Percentiles rank a stretch among this genome's conserved stretches.
These are phyloP conservation scores for Oreochromis niloticus DNA, from an alignment of 2,113 vertebrate species.

Conservation along the genomic window DNA sequence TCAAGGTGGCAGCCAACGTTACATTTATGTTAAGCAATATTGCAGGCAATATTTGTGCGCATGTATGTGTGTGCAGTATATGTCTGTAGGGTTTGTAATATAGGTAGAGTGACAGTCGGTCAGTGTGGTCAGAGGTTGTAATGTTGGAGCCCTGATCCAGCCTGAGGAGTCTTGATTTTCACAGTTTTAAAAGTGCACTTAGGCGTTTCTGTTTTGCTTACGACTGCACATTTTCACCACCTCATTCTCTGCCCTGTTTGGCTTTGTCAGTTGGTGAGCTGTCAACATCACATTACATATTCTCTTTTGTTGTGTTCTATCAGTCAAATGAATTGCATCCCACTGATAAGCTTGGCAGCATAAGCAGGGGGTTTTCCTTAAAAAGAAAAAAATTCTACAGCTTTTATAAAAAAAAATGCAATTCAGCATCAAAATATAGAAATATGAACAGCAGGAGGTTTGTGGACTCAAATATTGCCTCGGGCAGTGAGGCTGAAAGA, in stretches of 20 bases:
- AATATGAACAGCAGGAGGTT: background rate
- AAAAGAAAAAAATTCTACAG: background rate
- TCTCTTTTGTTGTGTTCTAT: slow-evolving; percentile 26
- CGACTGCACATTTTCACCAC: slow-evolving; percentile 18
- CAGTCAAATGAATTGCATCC: background rate
- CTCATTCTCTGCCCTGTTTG: slow-evolving; percentile 11
- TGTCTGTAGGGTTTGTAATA: background rate
- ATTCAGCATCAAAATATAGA: background rate
- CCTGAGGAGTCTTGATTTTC: slow-evolving; percentile 25
- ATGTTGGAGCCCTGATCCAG: background rate
- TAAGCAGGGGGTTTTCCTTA: background rate
- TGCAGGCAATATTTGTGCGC: slow-evolving; percentile 8
- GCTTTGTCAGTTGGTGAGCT: slow-evolving; percentile 1
- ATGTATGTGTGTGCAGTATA: background rate
- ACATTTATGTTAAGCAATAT: slow-evolving; percentile 16
- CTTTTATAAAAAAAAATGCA: background rate
- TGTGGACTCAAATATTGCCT: background rate
- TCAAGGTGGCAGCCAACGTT: background rate
- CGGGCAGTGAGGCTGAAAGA: background rate
- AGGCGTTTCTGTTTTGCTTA: slow-evolving; percentile 52
- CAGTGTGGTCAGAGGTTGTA: slow-evolving; percentile 5
- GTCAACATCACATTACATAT: slow-evolving; percentile 38
- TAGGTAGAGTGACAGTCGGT: background rate
- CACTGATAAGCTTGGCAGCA: background rate
- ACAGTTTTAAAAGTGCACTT: slow-evolving; percentile 51